Base-by-base conservation (phyloP, 2,113 vertebrate species). In the Pelmatolapia mariae region DNA sequence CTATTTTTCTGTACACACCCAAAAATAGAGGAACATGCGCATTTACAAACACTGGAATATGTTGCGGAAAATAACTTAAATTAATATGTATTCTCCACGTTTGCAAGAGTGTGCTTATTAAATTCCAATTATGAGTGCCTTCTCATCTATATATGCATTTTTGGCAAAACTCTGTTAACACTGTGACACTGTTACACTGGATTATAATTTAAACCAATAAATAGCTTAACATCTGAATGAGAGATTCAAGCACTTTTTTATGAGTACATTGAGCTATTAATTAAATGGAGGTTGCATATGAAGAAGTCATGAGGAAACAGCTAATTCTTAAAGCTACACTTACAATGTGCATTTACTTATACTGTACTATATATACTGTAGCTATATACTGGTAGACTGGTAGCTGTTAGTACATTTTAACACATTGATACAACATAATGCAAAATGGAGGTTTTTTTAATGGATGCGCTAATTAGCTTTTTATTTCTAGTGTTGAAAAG, bases 201-300 rank as follows among this genome's bases (percentile, higher is more conserved):
- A 56, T 83, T 40, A 63, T 86, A 38, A 83, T 91, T 91, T 87
- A 53, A 68, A 88, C 83, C 71, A 91, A 87, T 89, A 87, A 88
- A 79, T 61, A 85, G 40, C 40, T 83, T 66, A 86, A 68, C 43
- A 68, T 78, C 19, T 87, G 43, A 81, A 52, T 45, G 38, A 71
- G 81, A 83, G 45, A 80, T 38, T 88, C 33, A 57, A 86, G 56
- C 54, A 83, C 38, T 78, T 85, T 63, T 76, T 87, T 26, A 71
- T 12, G 26, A 81, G 29, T 54, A 38, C n/a, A 86, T 66, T 94
- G 61, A 95, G 94, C 90, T 91, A 93, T 94, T 93, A 68, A 95
- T 91, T 36, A 86, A 80, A 76, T 82, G 3, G 43, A 63, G 54
- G 26, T 36, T 82, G 22, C n/a, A 56, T 50, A 53, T 80, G 16